phyloP scores from a whole-genome alignment of 2,113 vertebrate genomes.

The Peromyscus polionotus region DNA sequence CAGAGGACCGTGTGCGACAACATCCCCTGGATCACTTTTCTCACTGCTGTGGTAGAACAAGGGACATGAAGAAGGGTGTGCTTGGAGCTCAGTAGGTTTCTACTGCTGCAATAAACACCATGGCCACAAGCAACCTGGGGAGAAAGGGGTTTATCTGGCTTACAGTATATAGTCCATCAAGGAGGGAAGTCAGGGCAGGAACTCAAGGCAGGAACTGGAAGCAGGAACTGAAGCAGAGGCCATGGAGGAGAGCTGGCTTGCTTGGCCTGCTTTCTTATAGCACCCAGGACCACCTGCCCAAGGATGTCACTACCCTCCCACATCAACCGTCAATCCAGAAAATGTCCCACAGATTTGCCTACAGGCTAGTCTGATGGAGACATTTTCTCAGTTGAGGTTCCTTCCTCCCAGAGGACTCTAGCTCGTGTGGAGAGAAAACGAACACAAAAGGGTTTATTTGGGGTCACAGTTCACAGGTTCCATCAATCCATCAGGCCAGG shows the following conservation, averaged over 20 bases:
- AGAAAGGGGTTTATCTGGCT: not conserved
- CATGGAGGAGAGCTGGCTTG: not conserved
- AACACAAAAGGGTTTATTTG: not conserved
- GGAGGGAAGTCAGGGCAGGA: not conserved
- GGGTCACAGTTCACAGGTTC: not conserved
- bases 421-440: not conserved
- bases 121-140: not conserved
- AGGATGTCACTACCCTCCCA: not conserved
- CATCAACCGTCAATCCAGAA: not conserved
- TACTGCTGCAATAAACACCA: not conserved
- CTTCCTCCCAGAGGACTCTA: not conserved
- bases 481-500: not conserved
- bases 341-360: not conserved
- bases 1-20: no score
- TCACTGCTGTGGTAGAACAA: not conserved
- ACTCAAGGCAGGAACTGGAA: not conserved
- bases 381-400: not conserved
- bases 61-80: not conserved
- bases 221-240: not conserved
- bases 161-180: not conserved
- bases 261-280: not conserved
- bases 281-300: not conserved
- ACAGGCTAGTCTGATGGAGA: not conserved
- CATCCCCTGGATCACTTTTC: not conserved
- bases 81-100: not conserved